phyloP scores from a whole-genome alignment of 2,888 invertebrate species.

The Athalia rosae region DNA sequence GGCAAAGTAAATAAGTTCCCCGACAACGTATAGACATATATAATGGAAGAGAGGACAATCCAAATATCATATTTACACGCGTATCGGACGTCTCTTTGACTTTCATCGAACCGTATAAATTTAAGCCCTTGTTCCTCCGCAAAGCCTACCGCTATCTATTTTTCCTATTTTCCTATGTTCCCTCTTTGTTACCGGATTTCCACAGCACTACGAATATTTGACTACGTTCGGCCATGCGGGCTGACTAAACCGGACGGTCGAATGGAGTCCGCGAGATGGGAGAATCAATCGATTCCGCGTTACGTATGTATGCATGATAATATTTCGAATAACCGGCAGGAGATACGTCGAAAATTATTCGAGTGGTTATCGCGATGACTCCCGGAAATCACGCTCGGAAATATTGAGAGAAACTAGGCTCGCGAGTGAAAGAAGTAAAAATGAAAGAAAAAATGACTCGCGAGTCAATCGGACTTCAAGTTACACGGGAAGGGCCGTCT shows the following conservation, averaged over 20 bases:
- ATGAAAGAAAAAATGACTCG: background rate
- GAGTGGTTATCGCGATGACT: too few relatives aligned
- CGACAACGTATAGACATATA: too few relatives aligned
- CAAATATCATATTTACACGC: background rate
- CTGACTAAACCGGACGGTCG: background rate
- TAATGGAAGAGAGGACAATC: too few relatives aligned
- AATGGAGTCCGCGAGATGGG: background rate
- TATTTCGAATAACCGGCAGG: too few relatives aligned
- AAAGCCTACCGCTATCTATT: constrained; percentile 46
- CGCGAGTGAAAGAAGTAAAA: background rate
- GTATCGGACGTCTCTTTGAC: constrained; percentile 52
- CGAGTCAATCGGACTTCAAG: constrained; percentile 30
- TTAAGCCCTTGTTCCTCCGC: constrained; percentile 48
- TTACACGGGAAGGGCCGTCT: background rate
- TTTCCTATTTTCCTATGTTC: constrained; percentile 15
- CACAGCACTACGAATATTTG: constrained; percentile 12
- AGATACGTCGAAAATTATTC: too few relatives aligned
- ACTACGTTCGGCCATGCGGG: constrained; percentile 14
- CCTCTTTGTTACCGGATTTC: background rate
- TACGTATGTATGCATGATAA: too few relatives aligned
- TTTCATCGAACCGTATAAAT: constrained; percentile 53
- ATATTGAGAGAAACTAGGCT: background rate
- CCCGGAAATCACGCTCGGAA: background rate
- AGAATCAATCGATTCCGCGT: too few relatives aligned
- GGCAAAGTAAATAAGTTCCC: too few relatives aligned